Conservation (phyloP, 2,797 vertebrate species). For the Sebastes iracundus region DNA sequence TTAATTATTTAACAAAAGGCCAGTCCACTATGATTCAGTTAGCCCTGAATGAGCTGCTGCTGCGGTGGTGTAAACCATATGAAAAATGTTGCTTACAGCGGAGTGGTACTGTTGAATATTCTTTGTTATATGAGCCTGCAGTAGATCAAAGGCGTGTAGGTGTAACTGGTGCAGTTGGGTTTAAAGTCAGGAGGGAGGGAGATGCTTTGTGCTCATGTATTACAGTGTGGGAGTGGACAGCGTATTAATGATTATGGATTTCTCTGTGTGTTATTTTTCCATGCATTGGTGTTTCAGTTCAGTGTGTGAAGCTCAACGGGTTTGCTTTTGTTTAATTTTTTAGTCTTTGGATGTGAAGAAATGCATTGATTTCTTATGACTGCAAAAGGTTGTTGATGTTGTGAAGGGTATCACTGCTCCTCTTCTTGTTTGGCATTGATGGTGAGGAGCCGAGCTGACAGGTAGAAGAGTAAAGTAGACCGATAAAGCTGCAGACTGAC, state of each 20-base stretch:
- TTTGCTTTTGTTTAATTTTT: background rate
- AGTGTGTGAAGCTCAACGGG: background rate
- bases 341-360: background rate
- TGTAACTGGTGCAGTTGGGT: conserved; percentile 58
- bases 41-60: background rate
- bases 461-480: background rate
- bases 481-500: background rate
- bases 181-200: conserved; percentile 47
- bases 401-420: background rate
- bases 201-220: conserved; percentile 48
- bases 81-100: conserved; percentile 22
- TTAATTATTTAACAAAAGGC: background rate
- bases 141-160: conserved; percentile 66
- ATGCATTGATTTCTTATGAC: background rate
- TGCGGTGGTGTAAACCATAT: background rate
- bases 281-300: background rate
- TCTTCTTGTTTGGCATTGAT: background rate
- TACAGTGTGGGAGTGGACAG: conserved; percentile 47
- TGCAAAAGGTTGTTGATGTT: background rate
- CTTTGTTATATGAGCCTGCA: conserved; percentile 51
- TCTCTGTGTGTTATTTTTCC: conserved; percentile 1
- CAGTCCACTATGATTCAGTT: background rate
- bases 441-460: background rate
- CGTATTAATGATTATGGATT: conserved; percentile 38
- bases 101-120: conserved; percentile 37